Evolutionary conservation across 2,113 vertebrate genomes (phyloP).

Genomic region (Scomber colias): DNA sequence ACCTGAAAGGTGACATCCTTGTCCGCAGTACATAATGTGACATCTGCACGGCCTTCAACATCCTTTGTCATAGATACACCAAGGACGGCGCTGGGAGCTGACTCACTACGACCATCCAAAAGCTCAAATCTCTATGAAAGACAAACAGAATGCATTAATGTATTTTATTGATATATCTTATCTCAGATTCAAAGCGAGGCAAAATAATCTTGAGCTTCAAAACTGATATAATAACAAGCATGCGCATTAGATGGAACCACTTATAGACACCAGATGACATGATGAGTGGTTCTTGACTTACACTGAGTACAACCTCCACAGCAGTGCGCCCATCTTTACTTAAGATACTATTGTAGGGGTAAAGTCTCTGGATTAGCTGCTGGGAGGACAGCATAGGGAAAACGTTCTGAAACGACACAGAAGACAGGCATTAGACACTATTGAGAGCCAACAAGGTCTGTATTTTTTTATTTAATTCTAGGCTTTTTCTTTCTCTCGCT

Average conservation of each 20-base stretch:
- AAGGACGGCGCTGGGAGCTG: constrained; percentile 77
- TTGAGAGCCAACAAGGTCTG: background rate
- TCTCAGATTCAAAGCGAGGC: background rate
- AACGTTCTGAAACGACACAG: constrained; percentile 83
- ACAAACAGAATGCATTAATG: background rate
- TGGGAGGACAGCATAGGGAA: constrained; percentile 92
- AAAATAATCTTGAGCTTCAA: too few species aligned
- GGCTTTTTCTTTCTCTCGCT: background rate
- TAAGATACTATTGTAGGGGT: constrained; percentile 91
- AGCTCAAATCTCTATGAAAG: constrained; percentile 91
- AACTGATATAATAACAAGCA: background rate
- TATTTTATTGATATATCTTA: background rate
- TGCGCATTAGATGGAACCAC: background rate
- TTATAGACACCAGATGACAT: background rate
- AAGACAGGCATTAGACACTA: background rate
- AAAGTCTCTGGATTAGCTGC: constrained; percentile 89
- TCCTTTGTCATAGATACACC: constrained; percentile 77
- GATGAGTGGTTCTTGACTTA: constrained; percentile 70
- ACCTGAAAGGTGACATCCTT: constrained; percentile 92
- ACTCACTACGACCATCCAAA: constrained; percentile 78
- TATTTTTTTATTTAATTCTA: background rate
- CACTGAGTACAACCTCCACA: constrained; percentile 90
- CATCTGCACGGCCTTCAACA: constrained; percentile 79
- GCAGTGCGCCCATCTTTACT: constrained; percentile 92
- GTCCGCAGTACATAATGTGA: constrained; percentile 85